Base-by-base conservation (phyloP, 2,113 vertebrate genomes). In the Eira barbara region DNA sequence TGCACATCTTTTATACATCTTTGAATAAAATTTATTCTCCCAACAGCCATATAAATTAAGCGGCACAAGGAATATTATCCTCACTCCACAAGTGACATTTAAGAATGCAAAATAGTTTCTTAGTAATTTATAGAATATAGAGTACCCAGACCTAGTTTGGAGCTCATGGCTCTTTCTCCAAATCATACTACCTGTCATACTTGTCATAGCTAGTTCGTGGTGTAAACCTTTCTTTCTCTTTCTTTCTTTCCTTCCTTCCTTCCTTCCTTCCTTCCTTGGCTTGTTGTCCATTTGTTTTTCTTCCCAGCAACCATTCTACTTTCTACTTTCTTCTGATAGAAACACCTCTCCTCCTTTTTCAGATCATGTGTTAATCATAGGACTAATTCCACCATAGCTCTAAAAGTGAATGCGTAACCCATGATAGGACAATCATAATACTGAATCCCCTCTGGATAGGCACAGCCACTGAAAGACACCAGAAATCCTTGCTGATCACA, bases 11-110 rank as follows among this genome's bases (percentile, higher is more conserved):
- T 96, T 71, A 90, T 23, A 96, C 27, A 73, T 86, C 57, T 45
- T 93, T 87, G 36, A 95, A 91, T 29, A 90, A 82, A 91, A 95
- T 20, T 42, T 87, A 88, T 88, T 74, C 27, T 94, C 63, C n/a
- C 25, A 23, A 49, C 2, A 63, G 45, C 29, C 29, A 47, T 76
- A 29, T 80, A 84, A 84, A 87, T 87, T 83, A 57, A 96, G 12
- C 47, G 15, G 29, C 36, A 9, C 29, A 71, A 36, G 49, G 15
- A 88, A 91, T 91, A 81, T 65, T 74, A 39, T 59, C 49, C 15
- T 61, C 13, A 36, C 34, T 92, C 65, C 74, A 34, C 25, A 92
- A 88, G 12, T 39, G 31, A 92, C 42, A 79, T 63, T 65, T 76
- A 86, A 94, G 17, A 61, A 86, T 57, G 15, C 11, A 95, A 80